Conservation (phyloP, 1,140 invertebrate genomes). For the Muscidifurax raptorellus region DNA sequence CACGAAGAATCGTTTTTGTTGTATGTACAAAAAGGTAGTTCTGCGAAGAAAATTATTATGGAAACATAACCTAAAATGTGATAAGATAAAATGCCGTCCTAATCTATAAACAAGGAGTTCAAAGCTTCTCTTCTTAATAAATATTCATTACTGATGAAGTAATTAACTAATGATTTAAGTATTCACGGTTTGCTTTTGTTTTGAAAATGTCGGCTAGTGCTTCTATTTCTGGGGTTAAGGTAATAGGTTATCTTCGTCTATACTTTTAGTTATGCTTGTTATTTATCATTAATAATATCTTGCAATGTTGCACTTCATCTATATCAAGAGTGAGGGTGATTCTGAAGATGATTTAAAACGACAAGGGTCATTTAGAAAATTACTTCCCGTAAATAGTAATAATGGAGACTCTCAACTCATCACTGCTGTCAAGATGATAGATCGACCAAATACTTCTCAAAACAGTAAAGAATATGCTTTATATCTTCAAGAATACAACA, state of each 20-base stretch:
- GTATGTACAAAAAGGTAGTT: background rate
- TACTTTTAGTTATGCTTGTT: constrained; percentile 33
- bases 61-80: constrained; percentile 47
- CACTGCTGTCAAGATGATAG: constrained; percentile 77
- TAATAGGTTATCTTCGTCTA: constrained; percentile 38
- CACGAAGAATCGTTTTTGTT: constrained; percentile 1
- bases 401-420: constrained; percentile 76
- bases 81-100: constrained; percentile 47
- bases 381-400: constrained; percentile 74
- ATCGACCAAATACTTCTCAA: constrained; percentile 73
- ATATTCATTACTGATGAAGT: background rate
- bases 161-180: constrained; percentile 20
- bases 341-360: constrained; percentile 69
- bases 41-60: background rate
- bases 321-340: constrained; percentile 62
- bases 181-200: constrained; percentile 2
- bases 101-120: constrained; percentile 7
- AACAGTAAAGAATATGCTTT: constrained; percentile 74
- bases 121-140: background rate
- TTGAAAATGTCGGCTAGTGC: constrained; percentile 51
- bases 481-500: constrained; percentile 84
- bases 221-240: constrained; percentile 53
- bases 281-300: constrained; percentile 31
- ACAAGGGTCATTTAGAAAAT: constrained; percentile 75
- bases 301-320: constrained; percentile 36